phyloP scores from a whole-genome alignment of 2,888 invertebrate species.

The Alentia gelatinosa region DNA sequence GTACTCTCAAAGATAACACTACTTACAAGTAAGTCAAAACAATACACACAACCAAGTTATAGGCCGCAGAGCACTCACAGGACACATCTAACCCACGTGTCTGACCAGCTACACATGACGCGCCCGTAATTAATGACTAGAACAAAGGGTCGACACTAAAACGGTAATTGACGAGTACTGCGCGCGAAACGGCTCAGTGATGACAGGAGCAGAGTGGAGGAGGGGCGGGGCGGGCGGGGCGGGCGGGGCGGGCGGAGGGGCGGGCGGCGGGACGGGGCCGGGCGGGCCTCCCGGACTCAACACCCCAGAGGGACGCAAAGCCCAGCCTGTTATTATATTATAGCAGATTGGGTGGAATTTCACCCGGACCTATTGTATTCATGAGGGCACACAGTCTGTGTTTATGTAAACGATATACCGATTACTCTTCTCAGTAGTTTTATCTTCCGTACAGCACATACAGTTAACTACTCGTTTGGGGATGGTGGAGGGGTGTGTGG shows the following conservation, averaged over 20 bases:
- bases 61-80: not conserved
- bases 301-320: not conserved
- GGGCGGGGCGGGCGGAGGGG: not conserved
- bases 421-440: too few species aligned
- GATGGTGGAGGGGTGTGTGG: too few species aligned
- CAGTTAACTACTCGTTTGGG: too few species aligned
- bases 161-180: conserved; percentile 38
- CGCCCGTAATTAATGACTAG: conserved; percentile 39
- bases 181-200: conserved; percentile 29
- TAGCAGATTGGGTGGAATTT: not conserved
- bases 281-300: not conserved
- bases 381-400: not conserved
- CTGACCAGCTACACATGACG: too few species aligned
- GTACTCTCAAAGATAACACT: too few species aligned
- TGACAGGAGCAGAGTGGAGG: not conserved
- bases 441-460: too few species aligned
- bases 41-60: not conserved
- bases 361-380: not conserved
- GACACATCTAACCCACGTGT: not conserved
- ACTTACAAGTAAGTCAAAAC: too few species aligned
- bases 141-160: conserved; percentile 51
- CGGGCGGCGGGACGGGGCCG: not conserved
- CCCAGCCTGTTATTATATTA: not conserved
- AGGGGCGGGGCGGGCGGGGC: not conserved
- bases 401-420: not conserved